phyloP scores from a whole-genome alignment of 1,140 invertebrate species.

The Ceratina calcarata region DNA sequence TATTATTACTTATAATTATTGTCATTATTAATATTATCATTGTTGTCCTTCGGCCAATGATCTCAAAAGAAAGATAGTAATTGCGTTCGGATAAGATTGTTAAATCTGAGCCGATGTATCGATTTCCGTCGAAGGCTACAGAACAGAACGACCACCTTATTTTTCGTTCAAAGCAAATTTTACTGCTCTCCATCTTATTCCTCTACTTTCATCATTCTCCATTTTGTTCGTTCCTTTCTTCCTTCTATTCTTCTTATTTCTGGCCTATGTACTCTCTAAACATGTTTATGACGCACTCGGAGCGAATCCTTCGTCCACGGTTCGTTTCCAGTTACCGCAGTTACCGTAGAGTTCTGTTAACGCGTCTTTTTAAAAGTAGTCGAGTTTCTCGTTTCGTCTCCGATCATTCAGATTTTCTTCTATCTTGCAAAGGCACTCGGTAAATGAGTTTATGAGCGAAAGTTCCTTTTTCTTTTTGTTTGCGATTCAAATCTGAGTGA shows the following conservation, averaged over 20 bases:
- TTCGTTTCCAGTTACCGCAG: conserved; percentile 48
- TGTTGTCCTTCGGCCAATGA: conserved; percentile 77
- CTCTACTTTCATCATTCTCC: not conserved
- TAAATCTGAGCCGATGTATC: conserved; percentile 40
- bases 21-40: conserved; percentile 69
- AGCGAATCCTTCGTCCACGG: conserved; percentile 16
- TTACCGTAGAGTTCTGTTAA: no score
- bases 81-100: conserved; percentile 51
- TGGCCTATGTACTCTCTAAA: conserved; percentile 66
- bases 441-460: not conserved
- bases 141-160: conserved; percentile 24
- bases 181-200: not conserved
- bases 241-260: conserved; percentile 55
- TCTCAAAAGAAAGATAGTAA: conserved; percentile 71
- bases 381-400: conserved; percentile 13
- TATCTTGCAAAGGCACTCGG: conserved; percentile 3
- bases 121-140: conserved; percentile 42
- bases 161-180: conserved; percentile 27
- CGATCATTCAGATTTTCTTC: conserved; percentile 11
- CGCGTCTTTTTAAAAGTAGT: not conserved
- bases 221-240: not conserved
- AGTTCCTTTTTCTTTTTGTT: conserved; percentile 21
- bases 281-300: conserved; percentile 57
- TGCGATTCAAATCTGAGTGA: no score
- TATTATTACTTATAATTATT: conserved; percentile 68